Evolutionary conservation across 2,888 invertebrate species (phyloP).

Genomic region (Penaeus monodon): DNA sequence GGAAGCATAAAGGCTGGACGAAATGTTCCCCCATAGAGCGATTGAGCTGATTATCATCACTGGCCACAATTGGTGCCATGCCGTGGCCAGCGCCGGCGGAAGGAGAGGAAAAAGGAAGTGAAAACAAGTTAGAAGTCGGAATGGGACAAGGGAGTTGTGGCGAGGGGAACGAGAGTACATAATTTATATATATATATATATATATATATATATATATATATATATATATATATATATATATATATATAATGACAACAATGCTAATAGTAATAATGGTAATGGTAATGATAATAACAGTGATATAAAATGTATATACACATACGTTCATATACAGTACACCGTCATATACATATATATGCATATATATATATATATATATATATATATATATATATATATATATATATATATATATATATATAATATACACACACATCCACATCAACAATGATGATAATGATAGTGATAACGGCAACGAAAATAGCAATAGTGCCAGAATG

Average conservation of each 20-base stretch:
- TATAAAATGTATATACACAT: not conserved
- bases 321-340: not conserved
- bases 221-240: not conserved
- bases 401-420: not conserved
- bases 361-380: not conserved
- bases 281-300: too few relatives aligned
- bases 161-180: not conserved
- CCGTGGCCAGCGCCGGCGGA: not conserved
- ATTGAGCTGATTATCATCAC: constrained; percentile 30
- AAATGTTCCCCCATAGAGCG: constrained; percentile 25
- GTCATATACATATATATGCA: not conserved
- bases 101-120: not conserved
- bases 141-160: not conserved
- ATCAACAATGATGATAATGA: not conserved
- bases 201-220: not conserved
- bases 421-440: not conserved
- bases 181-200: not conserved
- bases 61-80: constrained; percentile 23
- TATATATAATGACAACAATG: not conserved
- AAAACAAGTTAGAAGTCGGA: constrained; percentile 24
- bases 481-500: too few relatives aligned
- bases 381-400: not conserved
- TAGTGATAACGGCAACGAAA: too few relatives aligned
- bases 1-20: constrained; percentile 15
- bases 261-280: too few relatives aligned